Evolutionary conservation across 2,888 invertebrate species (phyloP).

Genomic region (Amblyjoppa fuscipennis): DNA sequence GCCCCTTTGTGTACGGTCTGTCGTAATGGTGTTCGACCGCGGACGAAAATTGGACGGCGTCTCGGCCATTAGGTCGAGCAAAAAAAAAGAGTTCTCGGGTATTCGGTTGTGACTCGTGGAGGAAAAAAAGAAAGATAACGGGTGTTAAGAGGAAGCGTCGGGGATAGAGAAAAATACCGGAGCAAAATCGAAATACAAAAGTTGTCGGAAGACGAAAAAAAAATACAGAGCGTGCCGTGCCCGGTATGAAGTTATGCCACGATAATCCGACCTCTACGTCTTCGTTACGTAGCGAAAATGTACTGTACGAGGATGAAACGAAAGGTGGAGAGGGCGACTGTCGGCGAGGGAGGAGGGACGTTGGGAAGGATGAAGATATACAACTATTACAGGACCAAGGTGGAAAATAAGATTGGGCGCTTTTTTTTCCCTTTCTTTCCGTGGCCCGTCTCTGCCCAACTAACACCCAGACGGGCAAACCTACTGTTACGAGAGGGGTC

Average conservation of each 20-base stretch:
- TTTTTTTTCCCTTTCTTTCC: slow-evolving; percentile 40
- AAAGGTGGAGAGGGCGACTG: slow-evolving; percentile 29
- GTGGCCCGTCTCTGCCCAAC: background rate
- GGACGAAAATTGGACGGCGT: slow-evolving; percentile 51
- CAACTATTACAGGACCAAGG: slow-evolving; percentile 62
- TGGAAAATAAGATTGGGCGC: slow-evolving; percentile 66
- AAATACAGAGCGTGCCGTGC: slow-evolving; percentile 22
- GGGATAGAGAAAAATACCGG: slow-evolving; percentile 36
- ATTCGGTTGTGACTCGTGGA: slow-evolving; percentile 47
- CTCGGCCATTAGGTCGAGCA: slow-evolving; percentile 45
- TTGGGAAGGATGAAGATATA: slow-evolving; percentile 54
- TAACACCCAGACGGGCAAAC: slow-evolving; percentile 12
- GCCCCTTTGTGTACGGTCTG: background rate
- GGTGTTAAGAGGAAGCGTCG: background rate
- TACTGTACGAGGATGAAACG: slow-evolving; percentile 49
- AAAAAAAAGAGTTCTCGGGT: slow-evolving; percentile 48
- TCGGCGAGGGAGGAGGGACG: slow-evolving; percentile 28
- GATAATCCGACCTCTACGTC: slow-evolving; percentile 65
- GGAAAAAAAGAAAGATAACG: slow-evolving; percentile 13
- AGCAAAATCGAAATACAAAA: slow-evolving; percentile 62
- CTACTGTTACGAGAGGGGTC: slow-evolving; percentile 19
- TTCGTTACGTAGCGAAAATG: slow-evolving; percentile 56
- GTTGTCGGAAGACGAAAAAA: slow-evolving; percentile 34
- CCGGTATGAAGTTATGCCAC: slow-evolving; percentile 63
- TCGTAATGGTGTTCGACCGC: slow-evolving; percentile 33